Conservation (phyloP, 2,113 vertebrate genomes). For the Prionailurus bengalensis region DNA sequence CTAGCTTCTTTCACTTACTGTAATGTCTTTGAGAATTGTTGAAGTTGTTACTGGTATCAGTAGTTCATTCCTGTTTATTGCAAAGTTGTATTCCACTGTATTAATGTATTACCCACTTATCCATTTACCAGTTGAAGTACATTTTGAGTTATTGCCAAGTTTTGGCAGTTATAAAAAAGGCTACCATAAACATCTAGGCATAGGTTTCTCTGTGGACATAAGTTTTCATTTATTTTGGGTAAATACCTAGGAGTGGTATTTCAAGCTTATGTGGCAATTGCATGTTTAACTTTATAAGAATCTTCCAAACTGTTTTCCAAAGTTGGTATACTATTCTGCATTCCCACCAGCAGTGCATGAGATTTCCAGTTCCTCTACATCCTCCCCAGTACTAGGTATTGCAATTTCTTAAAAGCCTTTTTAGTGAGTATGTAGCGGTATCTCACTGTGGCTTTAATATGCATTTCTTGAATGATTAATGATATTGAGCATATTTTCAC, state of each 20-base stretch:
- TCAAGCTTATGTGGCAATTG: background rate
- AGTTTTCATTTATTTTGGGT: conserved; percentile 16
- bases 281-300: conserved; percentile 27
- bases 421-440: background rate
- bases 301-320: conserved; percentile 5
- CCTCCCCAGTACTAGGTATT: conserved; percentile 5
- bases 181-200: conserved; percentile 26
- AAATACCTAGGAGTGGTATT: conserved; percentile 28
- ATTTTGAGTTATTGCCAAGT: conserved; percentile 26
- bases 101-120: conserved; percentile 31
- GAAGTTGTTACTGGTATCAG: conserved; percentile 13
- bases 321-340: background rate
- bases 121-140: background rate
- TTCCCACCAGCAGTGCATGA: background rate
- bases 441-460: conserved; percentile 29
- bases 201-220: conserved; percentile 26
- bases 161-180: conserved; percentile 5
- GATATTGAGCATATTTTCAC: conserved; percentile 19
- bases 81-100: background rate
- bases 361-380: conserved; percentile 46
- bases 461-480: conserved; percentile 56
- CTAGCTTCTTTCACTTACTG: conserved; percentile 36
- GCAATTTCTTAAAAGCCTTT: conserved; percentile 15
- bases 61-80: conserved; percentile 7
- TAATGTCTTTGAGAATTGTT: conserved; percentile 34